Percentiles rank a stretch among this genome's conserved stretches.
phyloP scores from a whole-genome alignment of 2,888 invertebrate genomes.

The Hoplodrina blanda region DNA sequence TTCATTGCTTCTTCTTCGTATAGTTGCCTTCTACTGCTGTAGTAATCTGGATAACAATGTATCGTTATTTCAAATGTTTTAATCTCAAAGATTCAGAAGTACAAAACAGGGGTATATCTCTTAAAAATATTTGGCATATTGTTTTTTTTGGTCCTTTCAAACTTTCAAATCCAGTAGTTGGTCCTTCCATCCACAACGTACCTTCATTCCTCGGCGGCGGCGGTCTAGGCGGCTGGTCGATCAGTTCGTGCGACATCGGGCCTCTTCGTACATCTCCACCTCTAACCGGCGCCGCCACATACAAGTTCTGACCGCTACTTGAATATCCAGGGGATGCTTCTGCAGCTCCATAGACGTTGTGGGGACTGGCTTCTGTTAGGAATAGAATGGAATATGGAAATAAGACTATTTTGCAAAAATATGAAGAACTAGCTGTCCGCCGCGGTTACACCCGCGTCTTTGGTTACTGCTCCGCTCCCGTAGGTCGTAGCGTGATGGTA shows the following conservation, averaged over 20 bases:
- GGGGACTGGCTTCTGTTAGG: conserved; percentile 80
- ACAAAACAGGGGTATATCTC: too few species aligned
- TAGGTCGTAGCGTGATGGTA: too few species aligned
- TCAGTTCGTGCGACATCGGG: conserved; percentile 84
- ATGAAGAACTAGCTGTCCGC: too few species aligned
- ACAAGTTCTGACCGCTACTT: conserved; percentile 95
- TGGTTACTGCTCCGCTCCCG: too few species aligned
- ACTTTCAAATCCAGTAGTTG: not conserved
- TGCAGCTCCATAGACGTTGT: conserved; percentile 77
- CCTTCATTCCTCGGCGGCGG: conserved; percentile 96
- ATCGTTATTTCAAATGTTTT: not conserved
- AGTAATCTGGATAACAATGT: conserved; percentile 92
- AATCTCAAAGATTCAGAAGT: too few species aligned
- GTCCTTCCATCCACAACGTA: conserved; percentile 68
- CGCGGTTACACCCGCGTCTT: too few species aligned
- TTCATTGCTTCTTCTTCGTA: conserved; percentile 95
- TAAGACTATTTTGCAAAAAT: too few species aligned
- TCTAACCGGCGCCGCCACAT: conserved; percentile 96
- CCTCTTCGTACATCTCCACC: conserved; percentile 77
- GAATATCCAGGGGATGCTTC: conserved; percentile 91
- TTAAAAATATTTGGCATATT: too few species aligned
- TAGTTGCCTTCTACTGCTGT: conserved; percentile 94
- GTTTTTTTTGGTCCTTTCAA: too few species aligned
- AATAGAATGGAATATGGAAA: not conserved
- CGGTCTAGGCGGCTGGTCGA: conserved; percentile 94